These are phyloP conservation scores for Elmis aenea DNA, from an alignment of 2,888 invertebrate genomes.

Conservation along the genomic window DNA sequence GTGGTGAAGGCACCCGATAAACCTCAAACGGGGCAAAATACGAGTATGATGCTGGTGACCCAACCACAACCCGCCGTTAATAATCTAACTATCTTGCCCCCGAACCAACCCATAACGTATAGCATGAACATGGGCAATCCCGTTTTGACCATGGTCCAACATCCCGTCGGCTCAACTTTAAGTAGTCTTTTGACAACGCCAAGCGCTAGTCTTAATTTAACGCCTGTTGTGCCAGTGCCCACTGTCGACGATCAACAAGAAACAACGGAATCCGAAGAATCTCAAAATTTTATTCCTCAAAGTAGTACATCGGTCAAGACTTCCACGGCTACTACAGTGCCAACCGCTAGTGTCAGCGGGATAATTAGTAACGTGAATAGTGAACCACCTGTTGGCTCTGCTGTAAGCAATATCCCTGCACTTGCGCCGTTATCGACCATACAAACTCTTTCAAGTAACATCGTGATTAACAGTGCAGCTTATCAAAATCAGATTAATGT, in stretches of 20 bases:
- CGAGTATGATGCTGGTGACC: slow-evolving; percentile 23
- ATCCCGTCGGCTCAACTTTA: slow-evolving; percentile 7
- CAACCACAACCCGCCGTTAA: slow-evolving; percentile 22
- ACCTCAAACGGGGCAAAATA: no score
- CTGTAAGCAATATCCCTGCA: slow-evolving; percentile 1
- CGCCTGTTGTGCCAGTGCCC: slow-evolving; percentile 1
- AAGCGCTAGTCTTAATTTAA: slow-evolving; percentile 12
- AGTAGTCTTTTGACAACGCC: slow-evolving; percentile 18
- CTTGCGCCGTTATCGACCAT: slow-evolving; percentile 5
- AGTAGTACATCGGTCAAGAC: slow-evolving; percentile 11
- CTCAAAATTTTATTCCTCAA: slow-evolving; percentile 39
- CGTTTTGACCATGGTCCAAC: slow-evolving; percentile 31
- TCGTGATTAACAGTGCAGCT: no score
- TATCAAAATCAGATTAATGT: no score
- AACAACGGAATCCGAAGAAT: no score
- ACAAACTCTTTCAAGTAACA: background rate
- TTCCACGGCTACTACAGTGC: slow-evolving; percentile 4
- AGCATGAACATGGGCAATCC: slow-evolving; percentile 24
- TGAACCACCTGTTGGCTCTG: no score
- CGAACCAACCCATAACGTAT: slow-evolving; percentile 31
- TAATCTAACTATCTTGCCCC: slow-evolving; percentile 25
- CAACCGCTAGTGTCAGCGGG: slow-evolving; percentile 1
- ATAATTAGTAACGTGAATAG: slow-evolving; percentile 1
- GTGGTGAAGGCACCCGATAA: no score
- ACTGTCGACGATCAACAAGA: slow-evolving; percentile 4